Base-by-base conservation (phyloP, 2,797 vertebrate species). In the Odontamblyopus lacepedii region DNA sequence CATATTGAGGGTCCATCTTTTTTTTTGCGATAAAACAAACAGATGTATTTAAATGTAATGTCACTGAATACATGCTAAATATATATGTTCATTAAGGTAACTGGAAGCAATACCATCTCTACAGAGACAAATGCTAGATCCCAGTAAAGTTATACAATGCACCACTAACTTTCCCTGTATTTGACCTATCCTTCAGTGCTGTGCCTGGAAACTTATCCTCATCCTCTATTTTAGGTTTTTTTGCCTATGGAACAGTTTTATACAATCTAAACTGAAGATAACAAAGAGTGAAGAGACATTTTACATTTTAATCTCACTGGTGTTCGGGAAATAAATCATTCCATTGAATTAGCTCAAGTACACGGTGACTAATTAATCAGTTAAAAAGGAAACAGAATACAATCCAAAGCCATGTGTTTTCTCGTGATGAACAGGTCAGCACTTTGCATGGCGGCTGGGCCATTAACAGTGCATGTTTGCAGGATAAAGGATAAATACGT, bases 241-340 rank as follows among this genome's bases (percentile, higher is more conserved):
- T 23, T 16, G 44, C 44, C 12, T 48, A 15, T 48, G 44, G 44
- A 12, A 15, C 44, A 48, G 9, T 48, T 11, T 48, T 48, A 5
- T 60, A 78, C 41, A 13, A 44, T 44, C 2, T 44, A 73, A 72
- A 44, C 1, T 26, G 0, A 32, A 6, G 7, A 19, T 23, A 32
- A 57, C 50, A 76, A 78, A 61, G 56, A 75, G 67, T 50, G 2
- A 38, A 61, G 50, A 70, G 29, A 29, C 23, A 60, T 57, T 69
- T 68, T 63, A 63, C 67, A 67, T 76, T 69, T 82, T 57, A 35
- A 38, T 30, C 26, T 66, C 23, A 48, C 41, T 65, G 12, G 3
- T 18, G 6, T 16, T 50, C 23, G 23, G 44, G 23, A 15, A 48
- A 35, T 35, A 44, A 11, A 23, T 64, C 6, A 41, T 63, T 63